A percentile compares a stretch with the other conserved stretches of the same genome.
Evolutionary conservation across 2,797 vertebrate genomes (phyloP).

Genomic region (Leontopithecus rosalia): DNA sequence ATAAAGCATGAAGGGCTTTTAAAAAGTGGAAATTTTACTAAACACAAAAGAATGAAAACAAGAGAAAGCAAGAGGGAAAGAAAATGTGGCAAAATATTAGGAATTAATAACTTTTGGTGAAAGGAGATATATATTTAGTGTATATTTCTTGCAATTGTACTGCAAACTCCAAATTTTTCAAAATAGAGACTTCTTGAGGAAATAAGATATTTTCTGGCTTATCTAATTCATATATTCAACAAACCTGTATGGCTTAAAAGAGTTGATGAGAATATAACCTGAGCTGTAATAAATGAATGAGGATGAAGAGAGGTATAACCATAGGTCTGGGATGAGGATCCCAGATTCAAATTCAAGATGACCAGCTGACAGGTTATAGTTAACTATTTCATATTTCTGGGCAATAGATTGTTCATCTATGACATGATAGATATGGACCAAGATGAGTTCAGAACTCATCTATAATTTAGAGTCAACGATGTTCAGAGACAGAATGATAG

Average conservation of each 20-base stretch:
- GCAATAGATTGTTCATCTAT: background rate
- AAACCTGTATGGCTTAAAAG: background rate
- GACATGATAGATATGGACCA: background rate
- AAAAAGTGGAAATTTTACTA: background rate
- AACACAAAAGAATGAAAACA: background rate
- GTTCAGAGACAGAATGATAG: background rate
- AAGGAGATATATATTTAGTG: background rate
- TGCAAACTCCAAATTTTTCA: background rate
- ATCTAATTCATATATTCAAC: background rate
- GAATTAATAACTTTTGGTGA: background rate
- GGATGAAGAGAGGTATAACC: background rate
- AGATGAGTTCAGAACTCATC: background rate
- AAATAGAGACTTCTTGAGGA: background rate
- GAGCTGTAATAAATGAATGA: background rate
- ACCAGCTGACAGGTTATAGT: background rate
- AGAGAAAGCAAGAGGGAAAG: background rate
- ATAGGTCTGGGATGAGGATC: background rate
- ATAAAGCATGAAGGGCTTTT: background rate
- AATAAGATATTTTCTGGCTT: background rate
- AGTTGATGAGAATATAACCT: background rate
- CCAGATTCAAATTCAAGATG: background rate
- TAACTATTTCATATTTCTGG: background rate
- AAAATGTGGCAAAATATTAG: background rate
- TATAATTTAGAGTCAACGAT: background rate
- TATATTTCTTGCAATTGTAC: background rate